Percentiles rank a stretch among this genome's conserved stretches.
These are phyloP conservation scores for Pluvianellus socialis DNA, from an alignment of 2,113 vertebrate species.

Conservation along the genomic window DNA sequence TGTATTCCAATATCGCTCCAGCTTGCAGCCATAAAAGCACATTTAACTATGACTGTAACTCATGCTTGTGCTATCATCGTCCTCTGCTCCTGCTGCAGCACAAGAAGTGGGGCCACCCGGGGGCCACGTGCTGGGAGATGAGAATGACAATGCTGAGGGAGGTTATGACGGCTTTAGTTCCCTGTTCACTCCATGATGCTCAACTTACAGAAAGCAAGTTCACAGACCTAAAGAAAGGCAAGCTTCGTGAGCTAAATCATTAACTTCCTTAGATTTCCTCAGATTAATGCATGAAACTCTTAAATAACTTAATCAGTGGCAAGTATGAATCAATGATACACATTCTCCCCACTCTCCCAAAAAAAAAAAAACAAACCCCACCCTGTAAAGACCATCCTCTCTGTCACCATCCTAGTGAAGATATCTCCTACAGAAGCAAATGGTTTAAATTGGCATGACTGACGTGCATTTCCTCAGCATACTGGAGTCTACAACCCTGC, in stretches of 20 bases:
- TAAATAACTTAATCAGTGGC: background rate
- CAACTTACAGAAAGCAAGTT: background rate
- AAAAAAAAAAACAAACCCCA: background rate
- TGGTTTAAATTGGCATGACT: background rate
- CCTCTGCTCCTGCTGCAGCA: background rate
- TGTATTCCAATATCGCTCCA: background rate
- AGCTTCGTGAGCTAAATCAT: background rate
- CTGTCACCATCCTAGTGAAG: background rate
- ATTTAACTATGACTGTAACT: background rate
- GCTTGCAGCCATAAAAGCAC: background rate
- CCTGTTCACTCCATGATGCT: background rate
- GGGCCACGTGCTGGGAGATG: background rate
- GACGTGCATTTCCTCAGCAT: background rate
- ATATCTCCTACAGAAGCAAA: background rate
- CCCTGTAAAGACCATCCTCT: background rate
- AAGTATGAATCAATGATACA: background rate
- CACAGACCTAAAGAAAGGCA: background rate
- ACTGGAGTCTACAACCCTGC: background rate
- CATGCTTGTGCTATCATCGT: background rate
- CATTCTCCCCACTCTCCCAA: fast-evolving
- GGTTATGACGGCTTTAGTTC: background rate
- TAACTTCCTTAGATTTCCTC: background rate
- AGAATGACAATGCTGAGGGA: background rate
- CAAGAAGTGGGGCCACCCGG: background rate
- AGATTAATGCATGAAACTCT: background rate